Evolutionary conservation across 64 coral and sea anemone species (phyloP), one percentile per base, ranked within the genome.

Genomic region (Platygyra sinensis): DNA sequence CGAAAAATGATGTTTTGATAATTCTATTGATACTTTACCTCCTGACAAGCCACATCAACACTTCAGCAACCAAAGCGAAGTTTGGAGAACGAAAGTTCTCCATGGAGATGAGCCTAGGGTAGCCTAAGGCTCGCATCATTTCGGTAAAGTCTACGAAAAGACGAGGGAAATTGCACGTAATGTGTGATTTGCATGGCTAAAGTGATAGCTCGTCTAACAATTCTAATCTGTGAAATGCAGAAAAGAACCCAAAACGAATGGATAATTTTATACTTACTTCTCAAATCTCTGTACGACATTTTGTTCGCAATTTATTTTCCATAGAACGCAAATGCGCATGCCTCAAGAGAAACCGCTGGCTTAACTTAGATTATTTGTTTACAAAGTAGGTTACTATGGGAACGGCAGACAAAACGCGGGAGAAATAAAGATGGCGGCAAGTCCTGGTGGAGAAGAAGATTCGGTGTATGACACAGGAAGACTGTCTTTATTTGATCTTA

Each of bases 71-170:
- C 87, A 99, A 80, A 17, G 94, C 83, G 85, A 99, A 99, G 62
- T 99, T 99, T 30, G 97, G 97, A 61, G 97, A 99, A 86, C 97
- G 90, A 89, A 99, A 99, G 88, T 99, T 99, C 87, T 99, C 97
- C 97, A 99, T 99, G 2, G 97, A 99, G 86, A 99, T 99, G 12
- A 99, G 91, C 72, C 97, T 95, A 72, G 97, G 86, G 86, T 96
- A 99, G 33, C 97, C 97, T 36, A 99, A 65, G 30, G 97, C 94
- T 88, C 97, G 76, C 97, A 99, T 96, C 97, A 99, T 99, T 83
- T 99, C 97, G 10, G 97, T 99, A 78, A 99, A 99, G 89, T 99
- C 97, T 99, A 75, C 28, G 31, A 8, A 93, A 50, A 85, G 29
- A 93, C 83, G 30, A 90, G 16, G 16, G 29, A 7, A 49, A 81